phyloP scores from a whole-genome alignment of 2,797 vertebrate genomes.

The Decapterus maruadsi region DNA sequence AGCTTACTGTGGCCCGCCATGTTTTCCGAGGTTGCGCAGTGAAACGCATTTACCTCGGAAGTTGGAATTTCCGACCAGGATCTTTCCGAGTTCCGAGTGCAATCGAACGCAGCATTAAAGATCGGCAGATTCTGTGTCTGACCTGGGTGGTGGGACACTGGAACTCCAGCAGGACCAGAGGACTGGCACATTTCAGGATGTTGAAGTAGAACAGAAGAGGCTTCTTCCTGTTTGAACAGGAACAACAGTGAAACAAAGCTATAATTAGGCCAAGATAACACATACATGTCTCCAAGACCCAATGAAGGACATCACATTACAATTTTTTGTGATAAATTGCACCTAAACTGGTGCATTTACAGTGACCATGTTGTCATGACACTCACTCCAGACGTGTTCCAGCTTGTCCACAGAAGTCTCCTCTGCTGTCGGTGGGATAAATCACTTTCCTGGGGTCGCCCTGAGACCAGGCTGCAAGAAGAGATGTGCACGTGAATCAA shows the following conservation, averaged over 20 bases:
- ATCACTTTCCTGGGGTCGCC: conserved; percentile 96
- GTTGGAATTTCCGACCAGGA: too few species aligned
- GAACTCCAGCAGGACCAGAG: conserved; percentile 92
- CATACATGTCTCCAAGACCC: background rate
- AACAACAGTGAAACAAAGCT: conserved; percentile 36
- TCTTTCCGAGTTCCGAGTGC: too few species aligned
- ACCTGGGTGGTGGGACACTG: conserved; percentile 98
- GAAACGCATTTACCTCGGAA: too few species aligned
- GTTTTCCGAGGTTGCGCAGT: too few species aligned
- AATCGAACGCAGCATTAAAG: too few species aligned
- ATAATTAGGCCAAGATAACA: conserved; percentile 2
- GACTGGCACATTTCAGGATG: conserved; percentile 96
- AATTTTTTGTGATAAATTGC: background rate
- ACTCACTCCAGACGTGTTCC: conserved; percentile 91
- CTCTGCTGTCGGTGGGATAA: conserved; percentile 94
- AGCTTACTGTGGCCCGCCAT: too few species aligned
- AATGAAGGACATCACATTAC: background rate
- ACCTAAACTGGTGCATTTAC: background rate
- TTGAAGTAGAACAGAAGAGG: conserved; percentile 95
- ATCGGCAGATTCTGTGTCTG: background rate
- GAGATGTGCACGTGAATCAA: background rate
- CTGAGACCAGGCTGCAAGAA: conserved; percentile 92
- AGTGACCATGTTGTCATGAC: background rate
- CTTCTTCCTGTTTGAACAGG: conserved; percentile 86
- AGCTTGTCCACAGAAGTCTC: conserved; percentile 94